A percentile compares a stretch with the other conserved stretches of the same genome.
These are phyloP conservation scores for Biston stratarius DNA, from an alignment of 2,888 invertebrate species.

Conservation along the genomic window DNA sequence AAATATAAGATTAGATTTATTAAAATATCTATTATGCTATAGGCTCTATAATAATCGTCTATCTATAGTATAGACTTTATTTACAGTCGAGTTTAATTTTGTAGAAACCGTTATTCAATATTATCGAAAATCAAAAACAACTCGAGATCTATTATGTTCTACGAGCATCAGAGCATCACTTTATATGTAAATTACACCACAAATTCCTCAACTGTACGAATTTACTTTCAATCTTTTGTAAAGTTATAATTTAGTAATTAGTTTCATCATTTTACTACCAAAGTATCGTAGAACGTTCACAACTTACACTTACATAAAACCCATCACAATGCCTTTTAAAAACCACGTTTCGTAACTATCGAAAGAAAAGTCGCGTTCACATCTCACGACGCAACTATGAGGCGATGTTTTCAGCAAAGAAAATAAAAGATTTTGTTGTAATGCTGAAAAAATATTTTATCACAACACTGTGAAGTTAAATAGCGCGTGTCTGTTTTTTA, in stretches of 20 bases:
- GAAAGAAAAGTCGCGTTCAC: conserved; percentile 41
- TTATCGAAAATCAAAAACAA: no score
- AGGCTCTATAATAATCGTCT: no score
- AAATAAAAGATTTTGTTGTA: neutral
- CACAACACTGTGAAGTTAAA: no score
- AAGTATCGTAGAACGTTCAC: conserved; percentile 28
- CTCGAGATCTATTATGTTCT: no score
- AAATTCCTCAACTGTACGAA: neutral
- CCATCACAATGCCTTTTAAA: conserved; percentile 5
- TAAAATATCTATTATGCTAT: no score
- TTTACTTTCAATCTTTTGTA: neutral
- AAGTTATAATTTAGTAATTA: neutral
- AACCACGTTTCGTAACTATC: conserved; percentile 19
- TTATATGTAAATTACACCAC: neutral
- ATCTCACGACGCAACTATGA: conserved; percentile 1
- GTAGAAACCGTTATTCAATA: no score
- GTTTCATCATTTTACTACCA: conserved; percentile 10
- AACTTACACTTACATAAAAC: neutral
- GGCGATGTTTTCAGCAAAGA: conserved; percentile 10
- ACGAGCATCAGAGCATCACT: neutral
- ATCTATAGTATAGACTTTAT: no score
- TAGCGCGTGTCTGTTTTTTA: neutral
- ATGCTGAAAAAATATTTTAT: no score
- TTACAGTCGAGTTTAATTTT: no score
- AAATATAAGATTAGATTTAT: no score